These are phyloP conservation scores for Noctilio leporinus DNA, from an alignment of 2,113 vertebrate species.

Conservation along the genomic window DNA sequence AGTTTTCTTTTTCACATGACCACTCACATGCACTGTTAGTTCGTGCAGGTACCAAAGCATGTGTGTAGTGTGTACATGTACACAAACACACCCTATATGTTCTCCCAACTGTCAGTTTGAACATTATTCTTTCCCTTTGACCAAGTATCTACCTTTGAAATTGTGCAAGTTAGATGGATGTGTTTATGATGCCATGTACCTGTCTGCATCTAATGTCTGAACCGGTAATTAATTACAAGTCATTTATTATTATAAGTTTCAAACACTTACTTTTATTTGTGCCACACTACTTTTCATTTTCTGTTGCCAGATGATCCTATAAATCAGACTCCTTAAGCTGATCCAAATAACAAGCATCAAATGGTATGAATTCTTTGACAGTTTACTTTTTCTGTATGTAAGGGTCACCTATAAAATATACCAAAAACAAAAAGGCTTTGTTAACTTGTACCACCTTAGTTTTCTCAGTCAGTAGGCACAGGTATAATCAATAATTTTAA, in stretches of 20 bases:
- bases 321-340: not conserved
- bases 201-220: not conserved
- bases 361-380: not conserved
- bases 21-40: not conserved
- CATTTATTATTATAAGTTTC: not conserved
- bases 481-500: not conserved
- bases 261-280: slow-evolving; percentile 79
- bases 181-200: not conserved
- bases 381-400: not conserved
- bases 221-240: not conserved
- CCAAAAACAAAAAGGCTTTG: not conserved
- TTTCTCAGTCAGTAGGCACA: not conserved
- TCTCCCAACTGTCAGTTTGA: not conserved
- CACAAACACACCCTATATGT: too few species aligned
- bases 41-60: not conserved
- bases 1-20: not conserved
- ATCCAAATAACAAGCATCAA: not conserved
- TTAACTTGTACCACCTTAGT: slow-evolving; percentile 29
- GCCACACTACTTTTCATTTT: slow-evolving; percentile 83
- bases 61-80: accelerated
- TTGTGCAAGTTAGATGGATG: not conserved
- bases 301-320: not conserved
- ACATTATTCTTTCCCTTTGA: not conserved
- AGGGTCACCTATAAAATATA: slow-evolving; percentile 62
- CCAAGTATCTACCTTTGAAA: not conserved